A percentile compares a stretch with the other conserved stretches of the same genome.
phyloP scores from a whole-genome alignment of 2,888 invertebrate species.

The Unio delphinus region DNA sequence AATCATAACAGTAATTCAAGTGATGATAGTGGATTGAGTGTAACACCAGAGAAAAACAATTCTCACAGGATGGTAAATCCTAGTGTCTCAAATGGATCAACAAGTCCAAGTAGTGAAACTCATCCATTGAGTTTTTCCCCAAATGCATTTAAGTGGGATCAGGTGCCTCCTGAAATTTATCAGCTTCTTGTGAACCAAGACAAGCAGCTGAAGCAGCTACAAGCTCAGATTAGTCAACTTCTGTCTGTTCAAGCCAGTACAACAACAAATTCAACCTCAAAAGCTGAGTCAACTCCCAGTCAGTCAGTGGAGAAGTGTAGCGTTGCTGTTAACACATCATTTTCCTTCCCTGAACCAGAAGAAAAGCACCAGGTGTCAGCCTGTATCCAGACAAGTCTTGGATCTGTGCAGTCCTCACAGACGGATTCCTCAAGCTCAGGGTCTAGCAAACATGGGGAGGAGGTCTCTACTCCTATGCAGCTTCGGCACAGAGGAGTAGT shows the following conservation, averaged over 20 bases:
- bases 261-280: conserved; percentile 1
- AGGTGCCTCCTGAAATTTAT: conserved; percentile 62
- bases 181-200: conserved; percentile 63
- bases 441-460: conserved; percentile 31
- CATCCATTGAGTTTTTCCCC: conserved; percentile 4
- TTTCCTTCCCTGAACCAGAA: conserved; percentile 10
- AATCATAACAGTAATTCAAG: conserved; percentile 55
- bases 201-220: conserved; percentile 61
- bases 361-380: conserved; percentile 33
- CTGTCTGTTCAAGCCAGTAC: conserved; percentile 39
- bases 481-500: conserved; percentile 47
- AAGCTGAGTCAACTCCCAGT: conserved; percentile 1
- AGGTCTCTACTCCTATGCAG: conserved; percentile 46
- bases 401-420: conserved; percentile 1
- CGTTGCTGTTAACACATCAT: conserved; percentile 27
- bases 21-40: conserved; percentile 63
- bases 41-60: conserved; percentile 55
- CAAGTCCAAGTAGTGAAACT: conserved; percentile 8
- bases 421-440: conserved; percentile 29
- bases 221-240: conserved; percentile 63
- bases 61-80: conserved; percentile 14
- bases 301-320: conserved; percentile 16
- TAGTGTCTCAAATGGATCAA: conserved; percentile 12
- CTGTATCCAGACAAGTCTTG: conserved; percentile 28
- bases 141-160: conserved; percentile 48